phyloP scores from a whole-genome alignment of 2,797 vertebrate species.

The Phrynocephalus guinanensis region DNA sequence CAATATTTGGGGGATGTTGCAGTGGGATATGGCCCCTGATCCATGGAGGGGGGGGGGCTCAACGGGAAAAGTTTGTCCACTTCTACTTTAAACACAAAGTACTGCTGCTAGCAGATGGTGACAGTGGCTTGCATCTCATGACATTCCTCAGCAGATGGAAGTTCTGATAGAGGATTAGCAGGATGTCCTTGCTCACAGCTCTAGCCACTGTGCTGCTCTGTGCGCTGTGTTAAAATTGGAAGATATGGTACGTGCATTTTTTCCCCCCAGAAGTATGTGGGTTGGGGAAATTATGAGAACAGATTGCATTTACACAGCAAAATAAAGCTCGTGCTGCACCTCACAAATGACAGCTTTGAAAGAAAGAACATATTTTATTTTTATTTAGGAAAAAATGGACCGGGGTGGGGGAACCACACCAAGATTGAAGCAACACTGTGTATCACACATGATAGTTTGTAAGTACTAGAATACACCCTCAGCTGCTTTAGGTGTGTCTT shows the following conservation, averaged over 20 bases:
- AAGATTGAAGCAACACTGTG: background rate
- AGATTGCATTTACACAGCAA: background rate
- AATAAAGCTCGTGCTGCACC: background rate
- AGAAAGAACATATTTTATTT: background rate
- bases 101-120: no score
- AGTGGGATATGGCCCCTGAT: no score
- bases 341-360: background rate
- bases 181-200: background rate
- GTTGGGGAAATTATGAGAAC: background rate
- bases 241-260: background rate
- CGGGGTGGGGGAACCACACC: background rate
- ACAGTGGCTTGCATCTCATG: no score
- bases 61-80: no score
- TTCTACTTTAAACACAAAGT: no score
- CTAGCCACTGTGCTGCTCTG: background rate
- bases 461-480: background rate
- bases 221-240: background rate
- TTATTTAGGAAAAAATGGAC: background rate
- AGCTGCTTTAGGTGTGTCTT: accelerated
- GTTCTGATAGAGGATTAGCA: background rate
- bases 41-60: no score
- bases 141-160: background rate
- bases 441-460: background rate
- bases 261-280: background rate
- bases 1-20: no score